Base-by-base conservation (phyloP, 1,140 invertebrate species). In the Eueides isabella region DNA sequence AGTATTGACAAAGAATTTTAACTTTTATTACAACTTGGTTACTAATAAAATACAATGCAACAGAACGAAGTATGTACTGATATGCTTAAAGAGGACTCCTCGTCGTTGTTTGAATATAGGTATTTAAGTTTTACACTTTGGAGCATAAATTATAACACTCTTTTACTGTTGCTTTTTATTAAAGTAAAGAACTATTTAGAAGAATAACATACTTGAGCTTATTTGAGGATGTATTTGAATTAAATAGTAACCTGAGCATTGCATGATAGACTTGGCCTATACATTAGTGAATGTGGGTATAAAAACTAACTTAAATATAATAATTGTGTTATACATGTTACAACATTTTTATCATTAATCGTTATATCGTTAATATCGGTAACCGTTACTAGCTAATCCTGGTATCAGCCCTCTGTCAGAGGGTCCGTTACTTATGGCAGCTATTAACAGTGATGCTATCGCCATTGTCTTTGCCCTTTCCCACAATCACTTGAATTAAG, bases 381-480 rank as follows among this genome's bases (percentile, higher is more conserved):
- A 69, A 64, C 70, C 71, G 72, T 80, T 73, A 75, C 74, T 68
- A 63, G 77, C 73, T 92, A 90, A 90, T 90, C 88, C 86, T 72
- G 85, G 89, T 89, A 87, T 72, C 61, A 64, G 26, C 74, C 75
- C 67, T 67, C 67, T 76, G 62, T 63, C 75, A 80, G 61, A 63
- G 61, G 61, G 61, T 74, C 79, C 74, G 81, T 81, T 77, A 68
- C 80, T 82, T 85, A 90, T 86, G 83, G 87, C 66, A 81, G 85
- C 88, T 88, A 90, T 90, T 91, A 89, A 89, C 85, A 71, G 75
- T 81, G 90, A 91, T 86, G 84, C 81, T 83, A 92, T 89, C 89
- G 67, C 78, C 74, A 90, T 91, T 92, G 90, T 92, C 86, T 92
- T 91, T 89, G 82, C 78, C 82, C 81, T 85, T 90, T 88, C 90